These are phyloP conservation scores for Muntiacus reevesi DNA, from an alignment of 2,113 vertebrate species.

Conservation along the genomic window DNA sequence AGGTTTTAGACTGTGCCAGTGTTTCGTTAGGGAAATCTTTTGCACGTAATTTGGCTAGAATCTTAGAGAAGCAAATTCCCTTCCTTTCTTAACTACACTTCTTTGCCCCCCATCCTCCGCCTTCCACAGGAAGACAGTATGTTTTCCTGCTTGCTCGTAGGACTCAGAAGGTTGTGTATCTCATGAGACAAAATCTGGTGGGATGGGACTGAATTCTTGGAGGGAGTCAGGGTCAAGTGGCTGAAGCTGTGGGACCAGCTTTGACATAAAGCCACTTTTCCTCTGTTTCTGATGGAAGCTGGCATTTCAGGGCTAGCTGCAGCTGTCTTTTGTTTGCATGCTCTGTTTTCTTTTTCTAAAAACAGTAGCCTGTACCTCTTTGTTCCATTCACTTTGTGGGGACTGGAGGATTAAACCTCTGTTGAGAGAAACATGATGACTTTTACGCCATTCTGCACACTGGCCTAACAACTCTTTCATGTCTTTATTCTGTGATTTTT, in stretches of 20 bases:
- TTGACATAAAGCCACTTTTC: not conserved
- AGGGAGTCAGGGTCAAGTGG: not conserved
- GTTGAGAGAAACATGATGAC: not conserved
- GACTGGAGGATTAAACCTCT: not conserved
- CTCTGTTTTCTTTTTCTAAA: not conserved
- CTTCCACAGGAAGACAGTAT: not conserved
- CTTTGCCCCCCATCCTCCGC: not conserved
- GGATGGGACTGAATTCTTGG: not conserved
- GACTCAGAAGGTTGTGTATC: not conserved
- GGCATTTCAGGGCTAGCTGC: not conserved
- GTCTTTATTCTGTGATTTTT: not conserved
- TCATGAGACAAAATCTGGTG: not conserved
- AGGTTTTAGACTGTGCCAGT: not conserved
- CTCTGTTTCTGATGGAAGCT: not conserved
- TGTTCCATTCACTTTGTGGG: conserved; percentile 6
- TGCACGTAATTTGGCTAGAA: not conserved
- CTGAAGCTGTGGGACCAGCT: not conserved
- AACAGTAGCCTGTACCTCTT: not conserved
- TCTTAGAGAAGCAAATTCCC: not conserved
- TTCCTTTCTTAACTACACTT: not conserved
- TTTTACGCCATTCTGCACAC: not conserved
- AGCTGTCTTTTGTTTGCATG: not conserved
- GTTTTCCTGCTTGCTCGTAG: not conserved
- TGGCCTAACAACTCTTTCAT: not conserved
- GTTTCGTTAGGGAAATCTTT: conserved; percentile 29